phyloP scores from a whole-genome alignment of 2,797 vertebrate species.

The Rhinophrynus dorsalis region DNA sequence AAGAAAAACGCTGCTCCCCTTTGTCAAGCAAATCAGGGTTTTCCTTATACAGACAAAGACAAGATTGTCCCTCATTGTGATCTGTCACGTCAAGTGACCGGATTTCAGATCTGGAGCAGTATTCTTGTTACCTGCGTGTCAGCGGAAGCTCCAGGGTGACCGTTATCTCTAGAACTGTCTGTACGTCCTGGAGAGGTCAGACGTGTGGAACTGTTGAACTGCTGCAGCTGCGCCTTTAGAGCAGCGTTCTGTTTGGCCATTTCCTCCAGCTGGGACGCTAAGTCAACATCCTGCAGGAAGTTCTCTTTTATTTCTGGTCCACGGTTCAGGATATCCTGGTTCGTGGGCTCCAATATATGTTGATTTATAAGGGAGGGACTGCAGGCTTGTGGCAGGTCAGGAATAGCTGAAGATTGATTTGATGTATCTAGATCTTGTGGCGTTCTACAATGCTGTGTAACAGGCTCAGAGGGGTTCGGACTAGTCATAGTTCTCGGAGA shows the following conservation, averaged over 20 bases:
- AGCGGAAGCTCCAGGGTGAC: neutral
- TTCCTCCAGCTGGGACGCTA: slow-evolving; percentile 75
- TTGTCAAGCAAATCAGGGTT: too few species aligned
- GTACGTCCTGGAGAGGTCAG: neutral
- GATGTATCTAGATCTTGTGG: slow-evolving; percentile 53
- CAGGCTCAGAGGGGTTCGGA: neutral
- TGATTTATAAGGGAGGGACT: neutral
- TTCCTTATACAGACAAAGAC: too few species aligned
- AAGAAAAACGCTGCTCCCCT: too few species aligned
- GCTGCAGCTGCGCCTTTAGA: slow-evolving; percentile 71
- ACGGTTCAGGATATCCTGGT: neutral
- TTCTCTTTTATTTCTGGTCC: slow-evolving; percentile 33
- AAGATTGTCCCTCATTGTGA: too few species aligned
- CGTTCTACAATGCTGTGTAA: slow-evolving; percentile 48
- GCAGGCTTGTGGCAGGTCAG: slow-evolving; percentile 51
- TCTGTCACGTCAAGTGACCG: too few species aligned
- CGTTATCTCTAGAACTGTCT: neutral
- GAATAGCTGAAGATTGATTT: slow-evolving; percentile 55
- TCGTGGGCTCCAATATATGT: slow-evolving; percentile 13
- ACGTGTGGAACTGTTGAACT: neutral
- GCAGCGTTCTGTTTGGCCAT: slow-evolving; percentile 76
- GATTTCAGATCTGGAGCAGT: too few species aligned
- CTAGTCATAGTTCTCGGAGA: slow-evolving; percentile 49
- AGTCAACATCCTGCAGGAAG: slow-evolving; percentile 54
- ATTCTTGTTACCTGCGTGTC: neutral